Conservation (phyloP, 2,888 invertebrate genomes). For the Eupithecia exiguata region DNA sequence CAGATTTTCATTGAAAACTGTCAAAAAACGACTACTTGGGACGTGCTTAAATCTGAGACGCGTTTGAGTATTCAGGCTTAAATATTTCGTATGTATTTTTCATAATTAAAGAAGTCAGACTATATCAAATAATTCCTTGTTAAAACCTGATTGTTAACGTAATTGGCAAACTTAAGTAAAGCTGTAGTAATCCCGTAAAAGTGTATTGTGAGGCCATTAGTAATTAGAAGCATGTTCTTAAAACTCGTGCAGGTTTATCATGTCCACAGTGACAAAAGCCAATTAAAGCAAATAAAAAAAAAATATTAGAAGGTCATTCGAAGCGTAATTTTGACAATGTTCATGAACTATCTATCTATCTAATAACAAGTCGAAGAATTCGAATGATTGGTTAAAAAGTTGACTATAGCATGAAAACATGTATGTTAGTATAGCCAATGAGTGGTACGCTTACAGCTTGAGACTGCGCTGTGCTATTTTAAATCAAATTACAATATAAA, state of each 20-base stretch:
- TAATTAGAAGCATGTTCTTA: background rate
- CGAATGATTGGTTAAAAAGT: background rate
- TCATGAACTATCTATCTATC: too few relatives aligned
- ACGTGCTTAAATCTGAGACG: too few relatives aligned
- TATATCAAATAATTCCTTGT: background rate
- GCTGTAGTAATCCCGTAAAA: background rate
- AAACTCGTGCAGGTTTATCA: too few relatives aligned
- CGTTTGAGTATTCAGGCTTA: too few relatives aligned
- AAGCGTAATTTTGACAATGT: background rate
- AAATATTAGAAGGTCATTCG: background rate
- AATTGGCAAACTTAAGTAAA: background rate
- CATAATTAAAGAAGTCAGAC: background rate
- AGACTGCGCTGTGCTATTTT: constrained; percentile 1
- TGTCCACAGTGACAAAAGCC: too few relatives aligned
- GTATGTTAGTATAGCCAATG: background rate
- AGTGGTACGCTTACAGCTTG: background rate
- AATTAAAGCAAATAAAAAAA: too few relatives aligned
- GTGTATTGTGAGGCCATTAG: background rate
- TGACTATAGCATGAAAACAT: background rate
- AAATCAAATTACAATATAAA: background rate
- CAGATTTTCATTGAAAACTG: too few relatives aligned
- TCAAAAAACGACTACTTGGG: too few relatives aligned
- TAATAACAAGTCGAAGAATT: background rate
- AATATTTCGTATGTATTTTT: background rate
- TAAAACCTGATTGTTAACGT: background rate